Base-by-base conservation (phyloP, 2,797 vertebrate species). In the Ptychobarbus kaznakovi region DNA sequence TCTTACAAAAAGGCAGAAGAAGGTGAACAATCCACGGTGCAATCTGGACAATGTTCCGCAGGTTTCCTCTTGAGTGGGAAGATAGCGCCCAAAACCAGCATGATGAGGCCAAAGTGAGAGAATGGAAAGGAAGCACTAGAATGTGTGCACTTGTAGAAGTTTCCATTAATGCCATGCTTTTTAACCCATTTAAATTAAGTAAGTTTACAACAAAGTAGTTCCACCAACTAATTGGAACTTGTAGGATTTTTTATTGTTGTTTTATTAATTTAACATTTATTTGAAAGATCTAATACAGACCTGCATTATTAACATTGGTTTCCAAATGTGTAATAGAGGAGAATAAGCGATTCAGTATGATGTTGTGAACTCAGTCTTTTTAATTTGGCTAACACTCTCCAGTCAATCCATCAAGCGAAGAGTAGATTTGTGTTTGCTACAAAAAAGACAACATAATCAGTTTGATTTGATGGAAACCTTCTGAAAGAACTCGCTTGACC, bases 301-400 rank as follows among this genome's bases (percentile, higher is more conserved):
- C 11, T 25, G 6, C 12, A 61, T 25, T 58, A 15, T 40, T 61
- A 25, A 42, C 11, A 61, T 25, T 78, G 35, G 35, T 38, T 77
- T 35, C 10, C 72, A 35, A 53, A 35, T 32, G 32, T 32, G 32
- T 32, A 32, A 32, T 40, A 42, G n/a, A 25, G 35, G n/a, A 20
- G 78, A 68, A 51, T n/a, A 38, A 68, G 22, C 22, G 20, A 49
- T 80, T 70, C 32, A 22, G 35, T 16, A 18, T 61, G 51, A 73
- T 82, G n/a, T 73, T 25, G 25, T 82, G 16, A 44, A 72, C 51
- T 28, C 46, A 38, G 4, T 70, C 35, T 44, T 82, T 61, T 61
- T 82, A 74, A 61, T 81, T 82, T 82, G 25, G 53, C 51, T 61
- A 82, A 73, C 61, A 46, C 69, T 82, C n/a, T 61, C 25, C 12